Percentiles rank a stretch among this genome's conserved stretches.
These are phyloP conservation scores for Dendrocopos noguchii DNA, from an alignment of 2,113 vertebrate genomes.

Conservation along the genomic window DNA sequence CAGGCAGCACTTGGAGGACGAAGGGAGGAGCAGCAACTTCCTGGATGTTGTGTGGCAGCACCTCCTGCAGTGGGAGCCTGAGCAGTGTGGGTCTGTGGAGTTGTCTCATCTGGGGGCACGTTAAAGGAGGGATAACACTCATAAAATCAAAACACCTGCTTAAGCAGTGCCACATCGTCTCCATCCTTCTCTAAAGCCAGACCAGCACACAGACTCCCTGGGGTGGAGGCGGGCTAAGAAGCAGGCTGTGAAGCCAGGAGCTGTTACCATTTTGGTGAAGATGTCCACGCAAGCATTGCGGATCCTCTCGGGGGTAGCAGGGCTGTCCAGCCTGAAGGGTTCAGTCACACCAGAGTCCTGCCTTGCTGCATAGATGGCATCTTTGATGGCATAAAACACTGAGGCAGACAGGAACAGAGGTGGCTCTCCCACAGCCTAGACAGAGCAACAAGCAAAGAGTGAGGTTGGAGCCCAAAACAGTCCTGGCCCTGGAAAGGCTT, in stretches of 20 bases:
- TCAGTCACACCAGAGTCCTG: conserved; percentile 72
- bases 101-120: background rate
- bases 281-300: conserved; percentile 89
- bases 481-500: background rate
- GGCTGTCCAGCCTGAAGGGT: conserved; percentile 89
- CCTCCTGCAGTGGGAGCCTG: background rate
- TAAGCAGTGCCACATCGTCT: background rate
- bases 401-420: conserved; percentile 94
- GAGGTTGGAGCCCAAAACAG: background rate
- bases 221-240: background rate
- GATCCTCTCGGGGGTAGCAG: conserved; percentile 92
- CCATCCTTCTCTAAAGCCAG: background rate
- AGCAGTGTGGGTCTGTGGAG: background rate
- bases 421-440: conserved; percentile 92
- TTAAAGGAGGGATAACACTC: background rate
- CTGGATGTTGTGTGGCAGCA: background rate
- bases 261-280: conserved; percentile 89
- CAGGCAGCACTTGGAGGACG: background rate
- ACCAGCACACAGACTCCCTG: background rate
- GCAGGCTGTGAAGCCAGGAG: background rate
- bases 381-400: conserved; percentile 94
- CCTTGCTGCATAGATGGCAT: conserved; percentile 82
- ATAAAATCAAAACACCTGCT: background rate
- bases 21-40: background rate
- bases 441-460: background rate